These are phyloP conservation scores for Rhinichthys osculus DNA, from an alignment of 2,797 vertebrate species.

Conservation along the genomic window DNA sequence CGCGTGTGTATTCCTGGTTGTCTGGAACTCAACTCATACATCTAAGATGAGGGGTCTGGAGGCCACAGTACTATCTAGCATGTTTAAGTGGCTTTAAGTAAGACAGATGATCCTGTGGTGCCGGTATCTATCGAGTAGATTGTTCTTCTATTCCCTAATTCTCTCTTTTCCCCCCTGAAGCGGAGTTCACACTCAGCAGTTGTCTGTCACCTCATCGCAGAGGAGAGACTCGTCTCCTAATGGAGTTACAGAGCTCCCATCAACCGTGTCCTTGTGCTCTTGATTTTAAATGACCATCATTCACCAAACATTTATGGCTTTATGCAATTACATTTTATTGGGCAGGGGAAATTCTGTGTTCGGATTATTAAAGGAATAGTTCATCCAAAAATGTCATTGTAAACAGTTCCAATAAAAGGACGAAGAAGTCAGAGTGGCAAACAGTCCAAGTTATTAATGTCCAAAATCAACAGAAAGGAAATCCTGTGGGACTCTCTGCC, in stretches of 20 bases:
- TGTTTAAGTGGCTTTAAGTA: slow-evolving; percentile 49
- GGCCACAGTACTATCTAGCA: slow-evolving; percentile 25
- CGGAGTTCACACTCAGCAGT: slow-evolving; percentile 32
- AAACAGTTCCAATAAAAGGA: no score
- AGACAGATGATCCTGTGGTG: slow-evolving; percentile 43
- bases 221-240: slow-evolving; percentile 39
- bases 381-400: slow-evolving; percentile 7
- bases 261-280: slow-evolving; percentile 20
- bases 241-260: neutral
- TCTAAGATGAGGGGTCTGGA: slow-evolving; percentile 16
- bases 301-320: slow-evolving; percentile 15
- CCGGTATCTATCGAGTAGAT: slow-evolving; percentile 37
- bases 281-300: slow-evolving; percentile 26
- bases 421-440: no score
- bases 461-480: no score
- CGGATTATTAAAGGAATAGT: slow-evolving; percentile 26
- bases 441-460: no score
- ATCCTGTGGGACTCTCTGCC: no score
- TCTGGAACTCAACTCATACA: slow-evolving; percentile 11
- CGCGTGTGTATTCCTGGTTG: neutral
- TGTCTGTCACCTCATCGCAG: slow-evolving; percentile 39
- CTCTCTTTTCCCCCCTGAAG: slow-evolving; percentile 27
- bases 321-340: slow-evolving; percentile 16
- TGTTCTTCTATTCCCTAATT: slow-evolving; percentile 12
- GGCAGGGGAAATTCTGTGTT: slow-evolving; percentile 1